A percentile compares a stretch with the other conserved stretches of the same genome.
phyloP scores from a whole-genome alignment of 1,140 invertebrate genomes.

The Bombus turneri region DNA sequence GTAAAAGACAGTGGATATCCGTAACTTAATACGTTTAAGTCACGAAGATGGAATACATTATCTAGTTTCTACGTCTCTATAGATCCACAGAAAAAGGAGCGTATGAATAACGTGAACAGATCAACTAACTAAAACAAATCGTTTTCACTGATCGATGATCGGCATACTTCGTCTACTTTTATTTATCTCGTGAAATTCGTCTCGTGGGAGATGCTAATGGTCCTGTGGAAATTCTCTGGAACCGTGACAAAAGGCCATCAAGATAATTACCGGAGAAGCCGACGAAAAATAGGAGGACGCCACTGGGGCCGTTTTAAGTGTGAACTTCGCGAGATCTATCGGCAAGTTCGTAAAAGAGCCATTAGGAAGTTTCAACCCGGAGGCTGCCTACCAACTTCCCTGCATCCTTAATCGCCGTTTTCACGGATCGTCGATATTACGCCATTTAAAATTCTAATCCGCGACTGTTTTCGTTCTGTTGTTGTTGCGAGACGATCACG shows the following conservation, averaged over 20 bases:
- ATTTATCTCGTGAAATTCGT: background rate
- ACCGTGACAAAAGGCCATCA: slow-evolving; percentile 37
- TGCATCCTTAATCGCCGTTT: slow-evolving; percentile 55
- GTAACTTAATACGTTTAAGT: too few relatives aligned
- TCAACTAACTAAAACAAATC: background rate
- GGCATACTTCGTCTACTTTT: background rate
- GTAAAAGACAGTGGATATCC: too few relatives aligned
- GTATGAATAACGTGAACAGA: too few relatives aligned
- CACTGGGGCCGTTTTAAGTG: slow-evolving; percentile 8
- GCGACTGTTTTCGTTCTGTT: slow-evolving; percentile 39
- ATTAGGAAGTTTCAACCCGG: slow-evolving; percentile 55
- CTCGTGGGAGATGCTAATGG: slow-evolving; percentile 50
- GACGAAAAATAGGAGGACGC: slow-evolving; percentile 44
- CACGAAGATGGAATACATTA: too few relatives aligned
- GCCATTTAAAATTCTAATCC: slow-evolving; percentile 65
- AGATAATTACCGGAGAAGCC: slow-evolving; percentile 47
- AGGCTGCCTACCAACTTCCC: slow-evolving; percentile 18
- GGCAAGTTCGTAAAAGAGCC: slow-evolving; percentile 56
- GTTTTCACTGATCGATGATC: background rate
- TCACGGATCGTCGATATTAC: slow-evolving; percentile 44
- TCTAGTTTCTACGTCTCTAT: too few relatives aligned
- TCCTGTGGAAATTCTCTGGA: slow-evolving; percentile 11
- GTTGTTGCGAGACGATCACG: background rate
- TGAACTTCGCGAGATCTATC: slow-evolving; percentile 55
- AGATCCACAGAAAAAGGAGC: too few relatives aligned